Base-by-base conservation (phyloP, 2,797 vertebrate species). In the Protonibea diacanthus region DNA sequence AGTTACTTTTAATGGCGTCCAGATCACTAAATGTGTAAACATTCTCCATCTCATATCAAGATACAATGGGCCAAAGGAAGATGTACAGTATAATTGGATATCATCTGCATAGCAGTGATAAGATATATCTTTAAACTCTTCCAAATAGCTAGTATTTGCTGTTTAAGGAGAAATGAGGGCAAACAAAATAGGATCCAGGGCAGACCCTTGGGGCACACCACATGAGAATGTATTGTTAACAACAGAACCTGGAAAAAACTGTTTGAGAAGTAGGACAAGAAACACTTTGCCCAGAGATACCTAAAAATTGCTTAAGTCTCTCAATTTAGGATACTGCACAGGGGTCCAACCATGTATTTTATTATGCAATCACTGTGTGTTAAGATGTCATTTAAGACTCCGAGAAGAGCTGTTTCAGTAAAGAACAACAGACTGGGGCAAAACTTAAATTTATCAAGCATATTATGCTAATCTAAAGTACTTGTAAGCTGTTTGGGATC, bases 121-220 rank as follows among this genome's bases (percentile, higher is more conserved):
- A 38, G 2, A 6, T 52, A 23, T 23, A 61, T 1, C 13, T 63
- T 61, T 33, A 0, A 51, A 58, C 23, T 2, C 0, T 29, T 29
- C 29, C 6, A 29, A 29, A 29, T 29, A 6, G 29, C 29, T 29
- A 10, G 3, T 25, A 27, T 55, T 45, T 20, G 55, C 1, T 45
- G 20, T 44, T 55, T 8, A 17, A 55, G 57, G 20, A 0, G 21
- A 45, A 62, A 14, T 11, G 23, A 75, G 45, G 2, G 44, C 15
- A 66, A 82, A 74, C 40, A 33, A 73, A 42, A 47, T 2, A 60
- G 21, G 52, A 47, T 58, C 53, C 17, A 44, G 33, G 45, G 47
- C 6, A 40, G 25, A 69, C 45, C 48, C 59, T 21, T 60, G 40
- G 12, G 29, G 51, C 4, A 51, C 29, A 55, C 59, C 64, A 55